Base-by-base conservation (phyloP, 2,113 vertebrate genomes). In the Rynchops niger region DNA sequence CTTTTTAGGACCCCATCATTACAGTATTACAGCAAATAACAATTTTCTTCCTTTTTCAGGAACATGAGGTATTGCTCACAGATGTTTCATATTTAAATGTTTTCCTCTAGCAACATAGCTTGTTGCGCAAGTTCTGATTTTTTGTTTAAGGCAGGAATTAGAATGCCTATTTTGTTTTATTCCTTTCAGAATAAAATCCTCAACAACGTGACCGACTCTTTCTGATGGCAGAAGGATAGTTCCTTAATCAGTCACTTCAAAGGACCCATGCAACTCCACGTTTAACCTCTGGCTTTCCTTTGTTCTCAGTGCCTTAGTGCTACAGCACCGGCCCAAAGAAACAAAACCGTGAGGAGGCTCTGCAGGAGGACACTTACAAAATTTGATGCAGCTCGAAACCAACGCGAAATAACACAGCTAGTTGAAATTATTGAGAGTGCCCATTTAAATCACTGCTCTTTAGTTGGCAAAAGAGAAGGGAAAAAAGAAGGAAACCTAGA, bases 401-500 rank as follows among this genome's bases (percentile, higher is more conserved):
- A 52, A 58, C 15, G 38, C 1, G 36, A 94, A 91, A 23, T n/a
- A 86, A 62, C 34, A 34, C 8, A 34, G 22, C 29, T 70, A 47
- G n/a, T 11, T 38, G 21, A 66, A 90, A 32, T 66, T 19, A 63
- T 56, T 74, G 82, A 83, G 47, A 73, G 76, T 78, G 92, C 78
- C 92, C 86, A 82, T 58, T 96, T 94, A 96, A 97, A 96, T 93
- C 72, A 70, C 77, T 63, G 69, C 36, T 95, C 77, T 82, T 71
- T 38, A 29, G 20, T 5, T 79, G 55, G 16, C 58, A 82, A 67
- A 86, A 78, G 12, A 61, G 53, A 79, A 56, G 30, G 62, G 17
- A 38, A 73, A 49, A 67, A n/a, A 36, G 34, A 88, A 82, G 65
- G n/a, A 84, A 78, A 38, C 70, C 82, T 85, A 66, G 19, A 67